Evolutionary conservation across 2,113 vertebrate species (phyloP).

Genomic region (Caretta caretta): DNA sequence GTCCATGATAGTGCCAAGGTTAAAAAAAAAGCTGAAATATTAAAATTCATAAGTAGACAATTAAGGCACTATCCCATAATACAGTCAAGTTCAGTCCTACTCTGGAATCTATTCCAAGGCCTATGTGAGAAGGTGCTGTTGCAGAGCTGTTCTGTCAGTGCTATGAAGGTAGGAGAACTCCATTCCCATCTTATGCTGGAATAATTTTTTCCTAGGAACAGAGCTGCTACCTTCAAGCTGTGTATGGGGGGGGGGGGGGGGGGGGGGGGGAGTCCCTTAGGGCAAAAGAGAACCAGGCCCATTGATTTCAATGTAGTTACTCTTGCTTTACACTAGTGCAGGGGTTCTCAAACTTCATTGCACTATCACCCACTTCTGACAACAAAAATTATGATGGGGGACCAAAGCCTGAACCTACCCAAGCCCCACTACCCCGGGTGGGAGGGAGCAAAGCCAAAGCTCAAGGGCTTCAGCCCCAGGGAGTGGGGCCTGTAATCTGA

Average conservation of each 20-base stretch:
- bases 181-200: not conserved
- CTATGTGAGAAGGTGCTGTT: not conserved
- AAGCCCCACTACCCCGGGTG: no score
- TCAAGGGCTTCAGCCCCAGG: no score
- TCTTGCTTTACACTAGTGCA: not conserved
- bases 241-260: no score
- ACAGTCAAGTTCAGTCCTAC: fast-evolving
- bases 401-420: no score
- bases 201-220: not conserved
- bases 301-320: not conserved
- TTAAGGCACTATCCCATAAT: not conserved
- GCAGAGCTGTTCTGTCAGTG: no score
- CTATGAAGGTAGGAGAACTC: fast-evolving
- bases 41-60: fast-evolving
- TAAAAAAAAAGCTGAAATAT: not conserved
- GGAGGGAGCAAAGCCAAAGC: no score
- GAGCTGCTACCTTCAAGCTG: not conserved
- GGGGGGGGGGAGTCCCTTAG: no score
- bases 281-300: not conserved
- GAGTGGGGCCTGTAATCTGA: no score
- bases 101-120: not conserved
- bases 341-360: no score
- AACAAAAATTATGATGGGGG: no score
- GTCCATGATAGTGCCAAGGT: fast-evolving
- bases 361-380: no score